Evolutionary conservation across 1,140 invertebrate species (phyloP).

Genomic region (Marisa cornuarietis): DNA sequence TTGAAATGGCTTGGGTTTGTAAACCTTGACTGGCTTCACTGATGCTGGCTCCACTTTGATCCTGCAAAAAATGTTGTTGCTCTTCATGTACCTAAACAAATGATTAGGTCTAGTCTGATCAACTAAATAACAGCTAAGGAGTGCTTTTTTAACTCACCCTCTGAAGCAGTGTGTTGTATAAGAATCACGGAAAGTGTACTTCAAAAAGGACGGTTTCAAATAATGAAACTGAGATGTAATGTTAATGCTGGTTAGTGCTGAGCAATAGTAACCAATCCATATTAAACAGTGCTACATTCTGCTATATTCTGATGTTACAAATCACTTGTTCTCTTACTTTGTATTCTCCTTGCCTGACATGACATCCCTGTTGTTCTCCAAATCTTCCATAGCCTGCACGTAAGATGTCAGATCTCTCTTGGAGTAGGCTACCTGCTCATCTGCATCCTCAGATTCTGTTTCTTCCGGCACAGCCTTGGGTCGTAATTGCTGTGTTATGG

Average conservation of each 20-base stretch:
- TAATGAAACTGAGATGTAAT: background rate
- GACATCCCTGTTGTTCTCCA: conserved; percentile 10
- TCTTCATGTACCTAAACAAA: no score
- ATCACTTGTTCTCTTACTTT: background rate
- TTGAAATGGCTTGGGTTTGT: conserved; percentile 47
- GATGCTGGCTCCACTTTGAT: background rate
- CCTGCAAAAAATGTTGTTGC: background rate
- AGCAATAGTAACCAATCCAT: background rate
- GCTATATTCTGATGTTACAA: background rate
- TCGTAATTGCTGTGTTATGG: background rate
- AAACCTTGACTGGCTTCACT: conserved; percentile 4
- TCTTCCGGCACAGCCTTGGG: background rate
- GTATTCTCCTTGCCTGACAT: background rate
- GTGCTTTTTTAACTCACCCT: no score
- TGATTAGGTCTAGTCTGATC: no score
- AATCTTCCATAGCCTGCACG: conserved; percentile 12
- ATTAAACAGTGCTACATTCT: no score
- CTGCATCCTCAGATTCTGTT: conserved; percentile 13
- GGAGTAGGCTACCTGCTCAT: conserved; percentile 5
- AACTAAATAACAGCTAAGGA: no score
- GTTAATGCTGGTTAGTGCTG: background rate
- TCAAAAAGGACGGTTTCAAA: no score
- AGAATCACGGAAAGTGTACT: background rate
- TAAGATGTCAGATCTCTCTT: conserved; percentile 20
- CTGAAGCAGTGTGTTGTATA: background rate